Evolutionary conservation across 2,888 invertebrate species (phyloP).

Genomic region (Gastracanthus pulcherrimus): DNA sequence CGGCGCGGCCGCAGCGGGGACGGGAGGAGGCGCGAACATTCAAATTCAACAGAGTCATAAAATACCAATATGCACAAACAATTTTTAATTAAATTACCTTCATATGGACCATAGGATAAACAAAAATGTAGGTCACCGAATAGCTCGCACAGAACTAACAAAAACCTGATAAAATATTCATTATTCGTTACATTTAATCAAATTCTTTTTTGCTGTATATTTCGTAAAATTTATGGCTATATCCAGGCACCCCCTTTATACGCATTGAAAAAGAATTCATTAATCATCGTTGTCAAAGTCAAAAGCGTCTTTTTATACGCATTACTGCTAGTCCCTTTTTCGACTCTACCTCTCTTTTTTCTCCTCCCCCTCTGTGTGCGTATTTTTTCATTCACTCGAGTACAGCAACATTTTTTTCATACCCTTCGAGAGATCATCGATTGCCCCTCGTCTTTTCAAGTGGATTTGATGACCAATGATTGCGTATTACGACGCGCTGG

Average conservation of each 20-base stretch:
- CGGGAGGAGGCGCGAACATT: too few relatives aligned
- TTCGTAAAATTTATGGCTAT: not conserved
- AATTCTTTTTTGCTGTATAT: not conserved
- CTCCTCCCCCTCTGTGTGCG: not conserved
- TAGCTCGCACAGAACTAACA: not conserved
- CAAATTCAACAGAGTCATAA: too few relatives aligned
- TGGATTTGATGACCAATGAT: conserved; percentile 36
- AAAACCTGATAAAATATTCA: conserved; percentile 22
- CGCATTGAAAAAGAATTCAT: not conserved
- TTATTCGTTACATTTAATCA: not conserved
- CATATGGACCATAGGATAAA: too few relatives aligned
- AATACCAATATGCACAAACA: too few relatives aligned
- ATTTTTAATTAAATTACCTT: too few relatives aligned
- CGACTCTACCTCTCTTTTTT: too few relatives aligned
- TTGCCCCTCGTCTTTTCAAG: conserved; percentile 35
- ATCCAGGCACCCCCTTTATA: not conserved
- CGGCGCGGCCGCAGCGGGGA: too few relatives aligned
- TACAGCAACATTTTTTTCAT: not conserved
- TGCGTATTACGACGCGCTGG: not conserved
- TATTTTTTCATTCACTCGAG: not conserved
- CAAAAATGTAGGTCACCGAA: not conserved
- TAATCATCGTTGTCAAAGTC: not conserved
- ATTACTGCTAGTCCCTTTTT: not conserved
- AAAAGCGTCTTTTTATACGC: not conserved
- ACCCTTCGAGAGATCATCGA: not conserved